Conservation (phyloP, 1,140 invertebrate species). For the Mizuhopecten yessoensis region DNA sequence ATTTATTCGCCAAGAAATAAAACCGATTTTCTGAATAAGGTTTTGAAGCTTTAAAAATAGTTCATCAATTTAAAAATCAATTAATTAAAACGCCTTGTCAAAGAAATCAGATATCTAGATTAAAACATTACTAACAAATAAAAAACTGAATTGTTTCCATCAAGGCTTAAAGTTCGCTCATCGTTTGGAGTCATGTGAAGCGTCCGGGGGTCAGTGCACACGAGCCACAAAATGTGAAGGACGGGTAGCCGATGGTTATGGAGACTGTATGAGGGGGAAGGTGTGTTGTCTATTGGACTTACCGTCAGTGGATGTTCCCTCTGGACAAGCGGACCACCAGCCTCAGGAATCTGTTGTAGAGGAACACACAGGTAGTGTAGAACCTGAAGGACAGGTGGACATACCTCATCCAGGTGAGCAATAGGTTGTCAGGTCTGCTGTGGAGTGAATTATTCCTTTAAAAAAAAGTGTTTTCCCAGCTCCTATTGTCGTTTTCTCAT, state of each 20-base stretch:
- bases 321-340: background rate
- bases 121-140: no score
- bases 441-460: no score
- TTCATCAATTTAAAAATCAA: no score
- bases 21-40: no score
- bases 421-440: no score
- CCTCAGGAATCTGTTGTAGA: background rate
- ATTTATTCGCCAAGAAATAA: no score
- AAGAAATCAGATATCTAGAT: no score
- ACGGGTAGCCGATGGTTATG: background rate
- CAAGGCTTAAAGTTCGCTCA: background rate
- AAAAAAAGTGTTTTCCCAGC: no score
- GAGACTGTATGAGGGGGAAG: background rate
- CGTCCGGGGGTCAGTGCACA: slow-evolving; percentile 49
- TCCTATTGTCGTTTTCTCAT: no score
- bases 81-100: no score
- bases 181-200: slow-evolving; percentile 45
- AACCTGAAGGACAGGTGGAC: slow-evolving; percentile 43
- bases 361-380: background rate
- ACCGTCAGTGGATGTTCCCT: background rate
- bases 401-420: slow-evolving; percentile 52
- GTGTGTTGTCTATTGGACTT: slow-evolving; percentile 54
- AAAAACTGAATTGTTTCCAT: no score
- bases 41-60: no score
- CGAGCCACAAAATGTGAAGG: slow-evolving; percentile 33